Conservation (phyloP, 2,888 invertebrate species). For the Encarsia formosa region DNA sequence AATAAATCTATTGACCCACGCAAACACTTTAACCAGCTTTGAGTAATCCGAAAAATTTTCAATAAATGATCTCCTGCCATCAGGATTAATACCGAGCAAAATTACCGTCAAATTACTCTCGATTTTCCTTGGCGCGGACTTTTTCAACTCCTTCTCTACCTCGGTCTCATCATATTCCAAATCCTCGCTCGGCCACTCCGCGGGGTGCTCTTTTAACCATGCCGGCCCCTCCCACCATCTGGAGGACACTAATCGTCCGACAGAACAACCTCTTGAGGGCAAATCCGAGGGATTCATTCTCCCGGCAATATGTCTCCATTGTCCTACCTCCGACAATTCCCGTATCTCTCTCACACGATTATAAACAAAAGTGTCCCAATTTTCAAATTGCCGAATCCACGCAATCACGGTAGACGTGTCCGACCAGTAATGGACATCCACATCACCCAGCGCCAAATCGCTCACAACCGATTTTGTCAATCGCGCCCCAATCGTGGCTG, state of each 20-base stretch:
- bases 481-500: neutral
- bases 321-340: neutral
- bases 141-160: neutral
- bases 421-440: slow-evolving; percentile 30
- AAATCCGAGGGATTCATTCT: slow-evolving; percentile 7
- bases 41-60: neutral
- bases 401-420: slow-evolving; percentile 35
- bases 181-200: neutral
- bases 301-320: neutral
- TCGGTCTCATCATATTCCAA: neutral
- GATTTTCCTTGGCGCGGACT: neutral
- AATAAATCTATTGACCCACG: slow-evolving; percentile 28
- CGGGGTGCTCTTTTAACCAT: neutral
- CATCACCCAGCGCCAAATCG: neutral
- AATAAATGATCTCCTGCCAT: too few species aligned
- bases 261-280: neutral
- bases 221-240: slow-evolving; percentile 2
- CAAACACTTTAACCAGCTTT: slow-evolving; percentile 1
- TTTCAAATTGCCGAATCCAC: slow-evolving; percentile 32
- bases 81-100: too few species aligned
- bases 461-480: neutral
- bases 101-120: too few species aligned
- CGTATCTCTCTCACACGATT: slow-evolving; percentile 25
- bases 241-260: neutral
- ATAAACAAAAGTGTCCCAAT: slow-evolving; percentile 34